phyloP scores from a whole-genome alignment of 2,797 vertebrate genomes.

The Falco novaeseelandiae region DNA sequence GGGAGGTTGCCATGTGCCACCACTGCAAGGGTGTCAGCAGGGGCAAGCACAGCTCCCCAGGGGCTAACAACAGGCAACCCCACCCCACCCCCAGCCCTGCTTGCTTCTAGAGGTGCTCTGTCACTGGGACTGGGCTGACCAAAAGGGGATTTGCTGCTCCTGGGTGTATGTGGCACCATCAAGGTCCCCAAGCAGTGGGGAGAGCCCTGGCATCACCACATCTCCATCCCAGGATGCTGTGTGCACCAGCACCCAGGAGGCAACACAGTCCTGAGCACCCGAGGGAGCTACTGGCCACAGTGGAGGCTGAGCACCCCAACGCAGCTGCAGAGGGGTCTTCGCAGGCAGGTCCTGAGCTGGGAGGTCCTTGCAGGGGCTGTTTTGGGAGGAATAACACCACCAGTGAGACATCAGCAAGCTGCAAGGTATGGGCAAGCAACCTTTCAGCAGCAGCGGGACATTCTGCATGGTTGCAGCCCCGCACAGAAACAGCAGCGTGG shows the following conservation, averaged over 20 bases:
- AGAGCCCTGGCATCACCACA: background rate
- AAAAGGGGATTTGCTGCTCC: background rate
- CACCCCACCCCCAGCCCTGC: background rate
- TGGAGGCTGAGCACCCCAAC: background rate
- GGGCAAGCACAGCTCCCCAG: background rate
- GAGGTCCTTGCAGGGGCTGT: background rate
- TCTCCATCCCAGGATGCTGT: background rate
- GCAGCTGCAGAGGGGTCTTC: background rate
- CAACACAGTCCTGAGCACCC: rapidly evolving
- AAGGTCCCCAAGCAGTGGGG: rapidly evolving
- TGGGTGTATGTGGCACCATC: rapidly evolving
- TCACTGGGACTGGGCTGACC: background rate
- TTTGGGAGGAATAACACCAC: background rate
- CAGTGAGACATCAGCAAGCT: background rate
- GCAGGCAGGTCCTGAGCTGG: rapidly evolving
- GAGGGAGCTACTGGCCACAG: rapidly evolving
- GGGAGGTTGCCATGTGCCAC: background rate
- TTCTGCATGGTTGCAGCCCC: background rate
- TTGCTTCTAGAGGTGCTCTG: background rate
- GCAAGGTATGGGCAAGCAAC: background rate
- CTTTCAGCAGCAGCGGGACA: rapidly evolving
- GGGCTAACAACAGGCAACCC: background rate
- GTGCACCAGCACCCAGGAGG: background rate
- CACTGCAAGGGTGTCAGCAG: rapidly evolving
- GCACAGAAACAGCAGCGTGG: background rate